Evolutionary conservation across 1,140 invertebrate species (phyloP).

Genomic region (Caenorhabditis elegans): WBcel235 BX284604.4:1010501-1011000

Average conservation of each 20-base stretch:
- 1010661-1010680: slow-evolving; percentile 97
- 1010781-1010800: slow-evolving; percentile 82
- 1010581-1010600: slow-evolving; percentile 98
- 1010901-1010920: too few relatives aligned
- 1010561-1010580: slow-evolving; percentile 90
- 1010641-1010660: slow-evolving; percentile 98
- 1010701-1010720: slow-evolving; percentile 63
- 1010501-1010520: slow-evolving; percentile 79
- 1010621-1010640: slow-evolving; percentile 91
- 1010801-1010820: slow-evolving; percentile 68
- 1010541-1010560: slow-evolving; percentile 87
- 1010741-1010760: slow-evolving; percentile 76
- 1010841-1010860: too few relatives aligned
- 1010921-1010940: too few relatives aligned
- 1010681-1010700: slow-evolving; percentile 78
- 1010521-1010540: slow-evolving; percentile 92
- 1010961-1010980: too few relatives aligned
- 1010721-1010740: slow-evolving; percentile 96
- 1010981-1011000: too few relatives aligned
- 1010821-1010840: too few relatives aligned
- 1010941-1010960: too few relatives aligned
- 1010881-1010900: too few relatives aligned
- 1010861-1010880: too few relatives aligned
- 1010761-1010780: slow-evolving; percentile 77
- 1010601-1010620: slow-evolving; percentile 90